These are phyloP conservation scores for Bubalus kerabau DNA, from an alignment of 2,113 vertebrate genomes.

Conservation along the genomic window DNA sequence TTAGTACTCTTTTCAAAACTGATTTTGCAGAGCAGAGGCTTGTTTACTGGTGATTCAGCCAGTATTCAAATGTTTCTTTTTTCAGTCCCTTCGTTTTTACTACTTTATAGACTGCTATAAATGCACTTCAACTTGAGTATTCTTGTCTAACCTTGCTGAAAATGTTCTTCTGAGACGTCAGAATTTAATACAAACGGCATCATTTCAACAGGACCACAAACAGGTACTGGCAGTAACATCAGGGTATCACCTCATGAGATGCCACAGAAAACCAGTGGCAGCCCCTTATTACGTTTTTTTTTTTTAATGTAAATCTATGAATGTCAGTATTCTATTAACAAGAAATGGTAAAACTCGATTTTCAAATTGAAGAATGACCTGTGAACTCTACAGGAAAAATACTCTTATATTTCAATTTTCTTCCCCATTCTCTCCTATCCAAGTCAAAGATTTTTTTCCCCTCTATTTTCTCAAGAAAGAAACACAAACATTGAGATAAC, in stretches of 20 bases:
- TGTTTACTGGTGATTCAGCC: not conserved
- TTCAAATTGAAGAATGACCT: slow-evolving; percentile 25
- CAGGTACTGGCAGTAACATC: not conserved
- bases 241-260: not conserved
- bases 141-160: not conserved
- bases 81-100: not conserved
- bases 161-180: not conserved
- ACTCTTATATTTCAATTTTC: not conserved
- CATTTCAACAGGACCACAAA: not conserved
- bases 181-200: not conserved
- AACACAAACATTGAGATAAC: not conserved
- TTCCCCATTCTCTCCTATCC: not conserved
- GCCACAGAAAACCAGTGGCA: not conserved
- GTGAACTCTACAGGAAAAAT: not conserved
- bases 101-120: not conserved
- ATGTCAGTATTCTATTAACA: not conserved
- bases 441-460: not conserved
- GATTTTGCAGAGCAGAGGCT: not conserved
- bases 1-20: not conserved
- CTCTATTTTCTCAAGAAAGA: slow-evolving; percentile 19
- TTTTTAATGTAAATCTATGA: not conserved
- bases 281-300: not conserved
- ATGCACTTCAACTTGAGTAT: not conserved
- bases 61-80: not conserved
- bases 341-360: not conserved